Percentiles rank a stretch among this genome's conserved stretches.
Evolutionary conservation across 2,113 vertebrate species (phyloP).

Genomic region (Proteles cristata): DNA sequence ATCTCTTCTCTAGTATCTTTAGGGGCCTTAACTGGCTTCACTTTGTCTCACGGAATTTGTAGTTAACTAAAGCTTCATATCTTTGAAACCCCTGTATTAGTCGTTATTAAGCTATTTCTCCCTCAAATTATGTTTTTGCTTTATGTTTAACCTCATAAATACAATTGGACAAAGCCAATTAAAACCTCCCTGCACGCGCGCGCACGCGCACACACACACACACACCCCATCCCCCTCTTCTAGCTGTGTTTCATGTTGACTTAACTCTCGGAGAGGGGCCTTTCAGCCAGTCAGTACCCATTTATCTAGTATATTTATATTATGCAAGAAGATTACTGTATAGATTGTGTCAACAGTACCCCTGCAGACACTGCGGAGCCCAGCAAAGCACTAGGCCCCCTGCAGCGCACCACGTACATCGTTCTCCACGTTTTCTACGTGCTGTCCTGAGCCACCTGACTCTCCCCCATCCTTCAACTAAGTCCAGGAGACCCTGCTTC

Average conservation of each 20-base stretch:
- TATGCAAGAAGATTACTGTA: not conserved
- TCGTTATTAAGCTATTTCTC: not conserved
- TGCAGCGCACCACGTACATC: not conserved
- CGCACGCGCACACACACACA: no score
- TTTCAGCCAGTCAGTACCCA: not conserved
- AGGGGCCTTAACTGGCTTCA: not conserved
- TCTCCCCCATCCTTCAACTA: not conserved
- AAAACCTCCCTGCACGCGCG: not conserved
- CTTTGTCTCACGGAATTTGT: slow-evolving; percentile 11
- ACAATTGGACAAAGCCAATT: not conserved
- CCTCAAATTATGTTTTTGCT: not conserved
- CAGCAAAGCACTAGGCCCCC: not conserved
- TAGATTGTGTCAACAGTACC: not conserved
- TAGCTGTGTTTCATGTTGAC: not conserved
- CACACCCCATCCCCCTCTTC: no score
- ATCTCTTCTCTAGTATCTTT: not conserved
- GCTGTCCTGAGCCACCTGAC: not conserved
- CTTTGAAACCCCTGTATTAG: not conserved
- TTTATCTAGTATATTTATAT: not conserved
- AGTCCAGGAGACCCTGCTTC: not conserved
- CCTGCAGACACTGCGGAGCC: not conserved
- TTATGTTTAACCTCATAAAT: slow-evolving; percentile 26
- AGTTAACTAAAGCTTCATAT: not conserved
- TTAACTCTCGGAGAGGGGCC: not conserved
- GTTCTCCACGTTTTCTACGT: no score